A percentile compares a stretch with the other conserved stretches of the same genome.
Conservation (phyloP, 2,797 vertebrate genomes). For the Diplodus puntazzo region DNA sequence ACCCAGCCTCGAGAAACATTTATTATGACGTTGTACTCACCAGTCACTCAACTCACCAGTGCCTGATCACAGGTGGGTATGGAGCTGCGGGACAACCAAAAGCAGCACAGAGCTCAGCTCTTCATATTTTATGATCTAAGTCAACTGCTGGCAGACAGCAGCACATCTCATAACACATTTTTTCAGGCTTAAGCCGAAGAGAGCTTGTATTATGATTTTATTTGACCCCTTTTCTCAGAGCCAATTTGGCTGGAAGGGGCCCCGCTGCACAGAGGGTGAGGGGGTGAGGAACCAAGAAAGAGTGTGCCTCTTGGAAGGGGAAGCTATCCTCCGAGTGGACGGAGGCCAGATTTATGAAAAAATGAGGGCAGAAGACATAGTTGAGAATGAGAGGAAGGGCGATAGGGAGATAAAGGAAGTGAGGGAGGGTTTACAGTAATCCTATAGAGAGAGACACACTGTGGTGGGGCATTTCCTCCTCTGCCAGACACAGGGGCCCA, state of each 20-base stretch:
- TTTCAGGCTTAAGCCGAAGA: constrained; percentile 64
- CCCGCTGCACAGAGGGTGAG: constrained; percentile 62
- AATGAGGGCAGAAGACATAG: constrained; percentile 21
- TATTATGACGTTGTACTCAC: no score
- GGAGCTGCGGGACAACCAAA: constrained; percentile 31
- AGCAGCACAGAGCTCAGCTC: constrained; percentile 37
- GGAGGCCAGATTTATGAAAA: constrained; percentile 56
- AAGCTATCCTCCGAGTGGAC: constrained; percentile 37
- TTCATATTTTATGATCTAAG: constrained; percentile 60
- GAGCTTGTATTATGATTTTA: constrained; percentile 65
- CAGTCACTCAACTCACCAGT: constrained; percentile 8
- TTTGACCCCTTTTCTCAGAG: constrained; percentile 66
- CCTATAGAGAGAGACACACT: constrained; percentile 23
- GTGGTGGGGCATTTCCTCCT: neutral
- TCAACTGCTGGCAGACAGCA: constrained; percentile 68
- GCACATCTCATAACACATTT: constrained; percentile 54
- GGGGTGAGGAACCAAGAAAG: constrained; percentile 65
- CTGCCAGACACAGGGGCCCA: constrained; percentile 28
- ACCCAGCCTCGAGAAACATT: no score
- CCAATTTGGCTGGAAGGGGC: constrained; percentile 74
- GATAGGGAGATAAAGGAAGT: constrained; percentile 26
- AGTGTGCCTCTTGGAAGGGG: constrained; percentile 67
- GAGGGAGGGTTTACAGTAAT: constrained; percentile 45
- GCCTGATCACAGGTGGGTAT: constrained; percentile 34
- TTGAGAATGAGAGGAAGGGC: constrained; percentile 14